These are phyloP conservation scores for Catharus fuscescens DNA, from an alignment of 2,113 vertebrate species.

Conservation along the genomic window DNA sequence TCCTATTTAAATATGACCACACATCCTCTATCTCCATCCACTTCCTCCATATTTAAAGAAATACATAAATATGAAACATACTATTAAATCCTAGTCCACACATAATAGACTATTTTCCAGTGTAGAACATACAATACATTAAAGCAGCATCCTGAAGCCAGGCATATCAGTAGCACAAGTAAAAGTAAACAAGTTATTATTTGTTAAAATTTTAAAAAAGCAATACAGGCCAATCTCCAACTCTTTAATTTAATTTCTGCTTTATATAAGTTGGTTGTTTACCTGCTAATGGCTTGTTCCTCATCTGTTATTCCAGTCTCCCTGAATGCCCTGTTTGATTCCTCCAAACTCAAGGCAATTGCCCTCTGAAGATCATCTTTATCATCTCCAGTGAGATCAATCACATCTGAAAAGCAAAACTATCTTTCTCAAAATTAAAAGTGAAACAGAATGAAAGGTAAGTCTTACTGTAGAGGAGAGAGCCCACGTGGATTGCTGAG, in stretches of 20 bases:
- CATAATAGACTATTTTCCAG: conserved; percentile 1
- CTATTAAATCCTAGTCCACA: conserved; percentile 22
- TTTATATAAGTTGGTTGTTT: conserved; percentile 67
- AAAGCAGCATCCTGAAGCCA: conserved; percentile 59
- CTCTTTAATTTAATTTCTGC: conserved; percentile 52
- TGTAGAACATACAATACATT: conserved; percentile 14
- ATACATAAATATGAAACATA: conserved; percentile 7
- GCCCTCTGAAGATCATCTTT: conserved; percentile 99
- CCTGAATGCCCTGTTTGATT: conserved; percentile 94
- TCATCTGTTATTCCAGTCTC: conserved; percentile 99
- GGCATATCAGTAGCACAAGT: conserved; percentile 44
- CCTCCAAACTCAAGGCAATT: conserved; percentile 97
- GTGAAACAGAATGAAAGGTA: conserved; percentile 71
- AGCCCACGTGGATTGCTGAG: conserved; percentile 7
- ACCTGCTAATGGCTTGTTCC: conserved; percentile 99
- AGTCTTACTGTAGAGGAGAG: conserved; percentile 53
- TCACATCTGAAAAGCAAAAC: conserved; percentile 89
- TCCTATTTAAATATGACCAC: conserved; percentile 21
- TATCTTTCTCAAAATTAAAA: conserved; percentile 78
- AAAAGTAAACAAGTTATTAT: conserved; percentile 45
- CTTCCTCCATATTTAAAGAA: conserved; percentile 23
- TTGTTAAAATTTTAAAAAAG: conserved; percentile 53
- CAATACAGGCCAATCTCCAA: conserved; percentile 59
- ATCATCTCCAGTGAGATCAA: conserved; percentile 98
- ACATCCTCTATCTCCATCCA: not conserved